These are phyloP conservation scores for Gymnocypris eckloni DNA, from an alignment of 2,797 vertebrate genomes.

Conservation along the genomic window DNA sequence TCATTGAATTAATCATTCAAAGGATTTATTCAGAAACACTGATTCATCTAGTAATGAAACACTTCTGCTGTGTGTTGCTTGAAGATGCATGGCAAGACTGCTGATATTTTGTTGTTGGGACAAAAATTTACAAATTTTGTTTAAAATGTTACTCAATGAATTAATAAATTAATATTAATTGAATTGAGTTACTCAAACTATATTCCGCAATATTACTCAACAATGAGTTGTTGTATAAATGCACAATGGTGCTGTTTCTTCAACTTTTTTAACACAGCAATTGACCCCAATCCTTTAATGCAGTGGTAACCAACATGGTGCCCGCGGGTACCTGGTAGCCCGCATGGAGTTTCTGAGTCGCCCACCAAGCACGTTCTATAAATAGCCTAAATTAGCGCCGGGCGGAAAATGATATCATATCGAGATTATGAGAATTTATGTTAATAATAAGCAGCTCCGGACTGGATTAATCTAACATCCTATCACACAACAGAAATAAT, in stretches of 20 bases:
- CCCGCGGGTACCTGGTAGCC: no score
- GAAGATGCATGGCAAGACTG: background rate
- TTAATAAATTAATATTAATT: background rate
- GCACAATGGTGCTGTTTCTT: background rate
- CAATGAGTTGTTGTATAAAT: background rate
- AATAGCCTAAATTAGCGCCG: no score
- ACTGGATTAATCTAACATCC: no score
- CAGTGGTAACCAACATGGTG: no score
- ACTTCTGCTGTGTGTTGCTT: background rate
- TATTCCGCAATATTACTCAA: background rate
- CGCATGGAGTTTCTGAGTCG: no score
- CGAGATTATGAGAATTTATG: no score
- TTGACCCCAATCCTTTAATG: background rate
- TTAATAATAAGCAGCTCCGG: no score
- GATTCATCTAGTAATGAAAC: background rate
- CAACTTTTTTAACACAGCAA: background rate
- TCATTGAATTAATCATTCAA: background rate
- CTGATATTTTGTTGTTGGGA: background rate
- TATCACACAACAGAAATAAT: no score
- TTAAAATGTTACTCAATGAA: background rate
- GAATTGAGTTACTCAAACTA: background rate
- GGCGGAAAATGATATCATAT: no score
- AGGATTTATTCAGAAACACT: background rate
- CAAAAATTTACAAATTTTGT: background rate
- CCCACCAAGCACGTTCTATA: no score